Evolutionary conservation across 2,797 vertebrate genomes (phyloP).

Genomic region (Danio tinwini): DNA sequence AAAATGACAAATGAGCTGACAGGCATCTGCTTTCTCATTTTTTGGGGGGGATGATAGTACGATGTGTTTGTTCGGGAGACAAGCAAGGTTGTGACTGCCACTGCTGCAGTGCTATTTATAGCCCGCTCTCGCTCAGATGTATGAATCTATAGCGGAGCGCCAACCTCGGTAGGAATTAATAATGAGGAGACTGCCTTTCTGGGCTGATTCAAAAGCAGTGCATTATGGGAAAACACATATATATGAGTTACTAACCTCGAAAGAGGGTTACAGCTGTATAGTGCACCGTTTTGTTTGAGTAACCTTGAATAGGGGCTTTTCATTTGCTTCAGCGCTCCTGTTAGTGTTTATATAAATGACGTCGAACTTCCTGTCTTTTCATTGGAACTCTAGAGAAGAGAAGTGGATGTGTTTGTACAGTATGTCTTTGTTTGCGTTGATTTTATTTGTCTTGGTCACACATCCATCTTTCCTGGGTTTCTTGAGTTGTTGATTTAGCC

Average conservation of each 20-base stretch:
- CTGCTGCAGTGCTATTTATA: conserved; percentile 77
- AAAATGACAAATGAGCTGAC: conserved; percentile 66
- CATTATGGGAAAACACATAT: conserved; percentile 8
- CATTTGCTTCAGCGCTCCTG: conserved; percentile 53
- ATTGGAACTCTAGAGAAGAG: conserved; percentile 5
- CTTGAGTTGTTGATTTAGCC: too few species aligned
- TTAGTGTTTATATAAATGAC: conserved; percentile 19
- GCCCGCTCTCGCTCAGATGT: conserved; percentile 64
- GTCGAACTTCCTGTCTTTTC: conserved; percentile 29
- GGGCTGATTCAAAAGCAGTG: conserved; percentile 27
- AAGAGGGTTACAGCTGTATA: conserved; percentile 17
- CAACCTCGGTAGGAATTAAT: conserved; percentile 47
- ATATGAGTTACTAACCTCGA: conserved; percentile 4
- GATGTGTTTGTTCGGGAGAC: conserved; percentile 59
- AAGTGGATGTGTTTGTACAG: not conserved
- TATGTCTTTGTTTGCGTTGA: conserved; percentile 14
- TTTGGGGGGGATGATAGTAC: conserved; percentile 56
- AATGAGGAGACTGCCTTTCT: conserved; percentile 27
- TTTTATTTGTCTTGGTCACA: not conserved
- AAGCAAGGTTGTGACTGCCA: conserved; percentile 63
- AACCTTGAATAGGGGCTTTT: conserved; percentile 56
- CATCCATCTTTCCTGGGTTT: not conserved
- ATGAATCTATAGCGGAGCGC: conserved; percentile 61
- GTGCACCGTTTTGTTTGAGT: conserved; percentile 40
- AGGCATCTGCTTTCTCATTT: conserved; percentile 65